phyloP scores from a whole-genome alignment of 2,113 vertebrate genomes.

The Micromys minutus region DNA sequence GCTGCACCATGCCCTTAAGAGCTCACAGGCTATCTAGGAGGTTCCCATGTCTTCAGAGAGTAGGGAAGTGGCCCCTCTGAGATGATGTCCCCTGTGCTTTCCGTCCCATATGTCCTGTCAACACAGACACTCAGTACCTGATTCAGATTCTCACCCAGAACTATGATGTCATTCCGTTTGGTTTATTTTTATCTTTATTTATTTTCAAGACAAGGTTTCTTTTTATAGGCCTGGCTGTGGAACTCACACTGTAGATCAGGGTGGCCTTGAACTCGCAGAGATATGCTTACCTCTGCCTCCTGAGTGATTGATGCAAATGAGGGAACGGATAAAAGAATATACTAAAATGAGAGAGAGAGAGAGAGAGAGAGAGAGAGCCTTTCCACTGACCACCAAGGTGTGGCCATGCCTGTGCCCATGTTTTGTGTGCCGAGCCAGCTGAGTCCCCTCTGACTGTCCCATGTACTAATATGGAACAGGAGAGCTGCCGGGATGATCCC shows the following conservation, averaged over 20 bases:
- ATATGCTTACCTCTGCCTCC: neutral
- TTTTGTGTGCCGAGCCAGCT: no score
- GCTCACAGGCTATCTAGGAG: neutral
- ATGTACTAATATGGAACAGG: neutral
- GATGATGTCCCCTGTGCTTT: neutral
- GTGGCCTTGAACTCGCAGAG: neutral
- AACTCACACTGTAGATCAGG: neutral
- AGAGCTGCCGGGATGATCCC: neutral
- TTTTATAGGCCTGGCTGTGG: neutral
- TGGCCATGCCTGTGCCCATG: accelerated
- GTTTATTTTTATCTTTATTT: neutral
- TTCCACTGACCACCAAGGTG: neutral
- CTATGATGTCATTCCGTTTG: neutral
- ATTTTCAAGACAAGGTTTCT: neutral
- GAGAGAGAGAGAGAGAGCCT: neutral
- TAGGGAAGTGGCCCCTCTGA: neutral
- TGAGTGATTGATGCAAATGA: neutral
- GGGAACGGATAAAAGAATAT: neutral
- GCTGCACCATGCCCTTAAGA: neutral
- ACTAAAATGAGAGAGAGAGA: neutral
- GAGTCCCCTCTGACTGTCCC: neutral
- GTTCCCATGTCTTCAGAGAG: neutral
- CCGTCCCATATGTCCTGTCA: accelerated
- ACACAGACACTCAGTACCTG: neutral
- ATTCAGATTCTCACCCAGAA: neutral